Evolutionary conservation across 2,797 vertebrate species (phyloP).

Genomic region (Sphaeramia orbicularis): DNA sequence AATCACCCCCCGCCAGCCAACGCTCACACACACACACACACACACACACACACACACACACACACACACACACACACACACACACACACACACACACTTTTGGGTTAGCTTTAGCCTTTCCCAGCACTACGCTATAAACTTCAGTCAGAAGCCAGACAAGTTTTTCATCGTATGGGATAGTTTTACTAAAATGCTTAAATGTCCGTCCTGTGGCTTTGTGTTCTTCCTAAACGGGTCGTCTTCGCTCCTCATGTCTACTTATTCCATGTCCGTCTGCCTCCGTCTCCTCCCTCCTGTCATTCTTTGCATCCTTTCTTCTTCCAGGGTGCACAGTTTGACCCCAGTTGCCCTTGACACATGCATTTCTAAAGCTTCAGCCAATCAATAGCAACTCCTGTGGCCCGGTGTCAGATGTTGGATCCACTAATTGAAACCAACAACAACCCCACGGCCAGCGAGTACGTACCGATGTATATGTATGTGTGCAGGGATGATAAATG

Average conservation of each 20-base stretch:
- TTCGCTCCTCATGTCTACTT: constrained; percentile 52
- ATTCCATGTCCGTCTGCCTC: constrained; percentile 60
- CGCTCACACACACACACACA: constrained; percentile 31
- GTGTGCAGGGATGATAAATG: constrained; percentile 65
- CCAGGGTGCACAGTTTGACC: constrained; percentile 75
- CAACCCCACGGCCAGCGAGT: constrained; percentile 50
- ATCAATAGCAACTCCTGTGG: constrained; percentile 74
- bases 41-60: constrained; percentile 14
- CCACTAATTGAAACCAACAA: constrained; percentile 78
- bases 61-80: constrained; percentile 34
- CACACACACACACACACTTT: constrained; percentile 15
- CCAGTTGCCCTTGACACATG: constrained; percentile 80
- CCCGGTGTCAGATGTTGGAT: constrained; percentile 74
- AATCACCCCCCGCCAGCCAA: constrained; percentile 37
- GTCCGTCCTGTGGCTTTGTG: too few species aligned
- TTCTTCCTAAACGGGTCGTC: constrained; percentile 57
- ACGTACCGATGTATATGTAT: constrained; percentile 45
- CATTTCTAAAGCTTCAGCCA: constrained; percentile 73
- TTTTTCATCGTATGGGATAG: too few species aligned
- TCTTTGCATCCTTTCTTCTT: constrained; percentile 68
- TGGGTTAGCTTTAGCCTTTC: constrained; percentile 19
- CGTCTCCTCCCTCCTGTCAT: constrained; percentile 64
- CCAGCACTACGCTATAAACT: constrained; percentile 5
- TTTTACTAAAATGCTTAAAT: background rate
- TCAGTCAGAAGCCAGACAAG: background rate